Base-by-base conservation (phyloP, 64 coral and sea anemone genomes). In the Pachyseris speciosa region DNA sequence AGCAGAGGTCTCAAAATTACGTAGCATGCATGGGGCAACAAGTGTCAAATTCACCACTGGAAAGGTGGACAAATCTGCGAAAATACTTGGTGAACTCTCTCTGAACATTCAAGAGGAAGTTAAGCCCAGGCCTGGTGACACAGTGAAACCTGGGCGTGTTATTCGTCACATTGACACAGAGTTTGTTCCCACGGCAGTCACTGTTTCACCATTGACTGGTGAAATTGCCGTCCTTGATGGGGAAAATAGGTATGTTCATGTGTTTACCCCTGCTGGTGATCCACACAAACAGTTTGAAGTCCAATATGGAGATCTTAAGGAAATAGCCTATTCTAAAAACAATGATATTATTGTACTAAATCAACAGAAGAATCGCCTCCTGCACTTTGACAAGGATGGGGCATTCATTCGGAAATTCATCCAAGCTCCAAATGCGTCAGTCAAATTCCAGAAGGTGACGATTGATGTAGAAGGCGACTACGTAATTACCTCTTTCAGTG, bases 201-300 rank as follows among this genome's bases (percentile, higher is more conserved):
- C 75, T 36, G 75, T 78, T 53, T 78, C 75, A 19, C 47, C 75
- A 34, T 0, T 55, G 29, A 55, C 44, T 55, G 49, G 75, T 57
- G 75, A 78, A 30, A 53, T 78, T 78, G 50, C 75, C n/a, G 75
- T 78, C 36, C 75, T 78, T 55, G 75, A 78, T 78, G 75, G 48
- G 57, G 75, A 78, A 78, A 78, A n/a, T 22, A 78, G 36, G 7
- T 5, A 49, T 78, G 75, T 78, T 78, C 75, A 78, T 78, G 17
- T 78, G 3, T 57, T 58, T 7, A 78, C 75, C 49, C 28, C 75
- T 19, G 15, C 75, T 78, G 75, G 75, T 34, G 50, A 78, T 78
- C 48, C 29, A 5, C 48, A 78, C 31, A 78, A 57, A 27, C 42
- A 78, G 49, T 78, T 55, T 78, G 30, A 78, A 1, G 7, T 78